Percentiles rank a stretch among this genome's conserved stretches.
Evolutionary conservation across 2,797 vertebrate genomes (phyloP).

Genomic region (Micropoecilia bifurca): DNA sequence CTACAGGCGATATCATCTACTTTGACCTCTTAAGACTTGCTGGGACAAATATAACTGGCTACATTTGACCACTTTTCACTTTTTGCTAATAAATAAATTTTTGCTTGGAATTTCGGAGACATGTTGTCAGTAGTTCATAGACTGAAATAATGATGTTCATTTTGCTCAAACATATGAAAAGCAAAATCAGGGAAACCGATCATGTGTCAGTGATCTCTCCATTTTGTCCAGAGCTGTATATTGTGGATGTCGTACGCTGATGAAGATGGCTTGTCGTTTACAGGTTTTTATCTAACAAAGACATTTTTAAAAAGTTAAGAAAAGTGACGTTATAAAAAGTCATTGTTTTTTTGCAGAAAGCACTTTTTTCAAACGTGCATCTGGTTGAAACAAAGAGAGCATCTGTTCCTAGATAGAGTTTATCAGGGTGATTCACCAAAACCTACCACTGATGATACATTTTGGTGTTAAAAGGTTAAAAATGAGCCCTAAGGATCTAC

Average conservation of each 20-base stretch:
- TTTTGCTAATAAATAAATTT: no score
- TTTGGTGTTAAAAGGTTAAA: slow-evolving; percentile 10
- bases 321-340: background rate
- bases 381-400: background rate
- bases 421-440: background rate
- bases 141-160: no score
- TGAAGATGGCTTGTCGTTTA: background rate
- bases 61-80: background rate
- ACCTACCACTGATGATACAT: background rate
- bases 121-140: no score
- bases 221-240: no score
- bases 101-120: no score
- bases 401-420: background rate
- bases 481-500: slow-evolving; percentile 45
- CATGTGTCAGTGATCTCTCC: no score
- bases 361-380: background rate
- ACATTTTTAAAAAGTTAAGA: background rate
- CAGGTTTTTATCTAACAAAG: background rate
- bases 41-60: background rate
- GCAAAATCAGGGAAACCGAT: no score
- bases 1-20: slow-evolving; percentile 26
- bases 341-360: background rate
- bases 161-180: no score
- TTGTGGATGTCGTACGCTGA: background rate
- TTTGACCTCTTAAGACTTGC: slow-evolving; percentile 4